Evolutionary conservation across 2,113 vertebrate genomes (phyloP).

Genomic region (Neolamprologus modestus): DNA sequence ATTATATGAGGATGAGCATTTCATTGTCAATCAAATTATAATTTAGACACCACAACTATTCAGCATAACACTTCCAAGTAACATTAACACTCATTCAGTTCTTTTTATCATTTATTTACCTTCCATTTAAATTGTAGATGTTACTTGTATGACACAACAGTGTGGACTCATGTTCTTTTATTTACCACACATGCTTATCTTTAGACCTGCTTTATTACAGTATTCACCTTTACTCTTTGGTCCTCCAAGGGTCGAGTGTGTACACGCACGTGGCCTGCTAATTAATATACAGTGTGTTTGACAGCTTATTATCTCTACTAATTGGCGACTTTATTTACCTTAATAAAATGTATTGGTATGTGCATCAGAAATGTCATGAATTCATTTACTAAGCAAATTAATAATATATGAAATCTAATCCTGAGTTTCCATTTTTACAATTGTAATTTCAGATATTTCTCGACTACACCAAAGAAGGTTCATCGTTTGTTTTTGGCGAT

Average conservation of each 20-base stretch:
- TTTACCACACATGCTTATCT: conserved; percentile 16
- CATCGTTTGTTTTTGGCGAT: conserved; percentile 84
- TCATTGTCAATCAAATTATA: background rate
- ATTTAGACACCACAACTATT: background rate
- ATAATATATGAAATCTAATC: background rate
- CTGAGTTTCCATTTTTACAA: background rate
- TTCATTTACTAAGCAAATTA: background rate
- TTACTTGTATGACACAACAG: background rate
- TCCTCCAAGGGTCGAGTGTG: background rate
- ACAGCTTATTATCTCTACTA: background rate
- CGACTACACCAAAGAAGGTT: conserved; percentile 81
- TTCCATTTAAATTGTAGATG: background rate
- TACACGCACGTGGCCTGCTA: background rate
- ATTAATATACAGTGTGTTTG: background rate
- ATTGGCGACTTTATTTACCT: background rate
- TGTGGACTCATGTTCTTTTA: background rate
- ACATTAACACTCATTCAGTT: background rate
- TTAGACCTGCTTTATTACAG: conserved; percentile 8
- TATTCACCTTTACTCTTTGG: background rate
- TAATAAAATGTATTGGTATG: background rate
- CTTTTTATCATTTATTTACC: background rate
- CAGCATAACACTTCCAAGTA: background rate
- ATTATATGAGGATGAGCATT: background rate
- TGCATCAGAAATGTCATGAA: background rate
- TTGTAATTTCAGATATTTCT: conserved; percentile 77